phyloP scores from a whole-genome alignment of 2,797 vertebrate species.

The Dendrocincla tyrannina region DNA sequence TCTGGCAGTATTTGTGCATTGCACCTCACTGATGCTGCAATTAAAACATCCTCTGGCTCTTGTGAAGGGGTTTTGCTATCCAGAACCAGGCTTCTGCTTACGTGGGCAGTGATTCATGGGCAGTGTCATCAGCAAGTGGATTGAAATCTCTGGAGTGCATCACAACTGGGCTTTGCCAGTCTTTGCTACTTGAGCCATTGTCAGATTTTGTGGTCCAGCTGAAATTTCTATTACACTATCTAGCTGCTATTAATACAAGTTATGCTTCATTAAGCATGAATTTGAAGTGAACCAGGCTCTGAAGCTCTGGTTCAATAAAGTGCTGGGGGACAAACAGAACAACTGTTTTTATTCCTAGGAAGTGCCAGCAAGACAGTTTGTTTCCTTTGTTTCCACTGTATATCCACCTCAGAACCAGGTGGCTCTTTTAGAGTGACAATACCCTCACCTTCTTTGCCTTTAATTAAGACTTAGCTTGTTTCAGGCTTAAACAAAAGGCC shows the following conservation, averaged over 20 bases:
- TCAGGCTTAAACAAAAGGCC: not conserved
- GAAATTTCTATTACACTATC: conserved; percentile 58
- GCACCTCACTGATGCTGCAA: not conserved
- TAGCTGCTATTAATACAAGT: conserved; percentile 75
- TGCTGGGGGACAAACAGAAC: conserved; percentile 74
- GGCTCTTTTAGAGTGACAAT: not conserved
- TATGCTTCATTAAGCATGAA: conserved; percentile 76
- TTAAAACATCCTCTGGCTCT: not conserved
- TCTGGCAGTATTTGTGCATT: not conserved
- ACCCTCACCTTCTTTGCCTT: not conserved
- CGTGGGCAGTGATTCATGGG: conserved; percentile 14
- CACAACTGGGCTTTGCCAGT: not conserved
- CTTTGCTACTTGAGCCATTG: not conserved
- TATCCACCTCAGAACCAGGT: not conserved
- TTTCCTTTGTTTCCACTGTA: not conserved
- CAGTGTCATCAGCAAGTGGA: not conserved
- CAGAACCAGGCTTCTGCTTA: not conserved
- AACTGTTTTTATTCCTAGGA: conserved; percentile 67
- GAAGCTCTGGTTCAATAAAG: conserved; percentile 61
- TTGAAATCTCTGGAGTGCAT: conserved; percentile 55
- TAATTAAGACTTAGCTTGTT: not conserved
- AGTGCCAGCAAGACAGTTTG: conserved; percentile 20
- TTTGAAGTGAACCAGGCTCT: conserved; percentile 52
- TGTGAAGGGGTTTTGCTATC: not conserved
- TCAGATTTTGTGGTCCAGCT: conserved; percentile 12